These are phyloP conservation scores for Sparus aurata DNA, from an alignment of 2,797 vertebrate species.

Conservation along the genomic window DNA sequence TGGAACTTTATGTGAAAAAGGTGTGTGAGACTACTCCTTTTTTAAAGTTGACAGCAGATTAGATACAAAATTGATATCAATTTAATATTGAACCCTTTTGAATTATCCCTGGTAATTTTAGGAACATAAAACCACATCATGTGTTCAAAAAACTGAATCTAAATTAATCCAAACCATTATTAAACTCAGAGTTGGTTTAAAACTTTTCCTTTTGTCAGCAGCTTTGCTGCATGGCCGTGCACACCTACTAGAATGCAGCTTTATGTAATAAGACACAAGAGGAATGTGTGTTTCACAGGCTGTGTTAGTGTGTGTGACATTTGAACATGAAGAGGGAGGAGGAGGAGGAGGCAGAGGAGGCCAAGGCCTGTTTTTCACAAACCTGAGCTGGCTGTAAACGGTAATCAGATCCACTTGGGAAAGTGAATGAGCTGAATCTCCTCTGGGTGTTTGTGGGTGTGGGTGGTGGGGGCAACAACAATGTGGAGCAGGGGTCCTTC, in stretches of 20 bases:
- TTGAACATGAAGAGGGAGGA: constrained; percentile 40
- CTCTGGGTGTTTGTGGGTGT: constrained; percentile 28
- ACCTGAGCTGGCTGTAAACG: constrained; percentile 64
- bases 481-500: constrained; percentile 19
- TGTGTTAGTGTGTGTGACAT: constrained; percentile 44
- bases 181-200: background rate
- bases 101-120: background rate
- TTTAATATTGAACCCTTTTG: background rate
- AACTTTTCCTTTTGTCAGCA: background rate
- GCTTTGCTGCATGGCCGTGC: background rate
- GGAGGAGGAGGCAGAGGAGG: constrained; percentile 16
- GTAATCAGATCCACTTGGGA: constrained; percentile 86
- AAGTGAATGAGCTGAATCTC: constrained; percentile 73
- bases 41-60: background rate
- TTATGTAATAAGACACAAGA: constrained; percentile 37
- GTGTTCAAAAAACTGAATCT: background rate
- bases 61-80: background rate
- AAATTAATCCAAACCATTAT: background rate
- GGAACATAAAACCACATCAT: background rate
- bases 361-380: constrained; percentile 70
- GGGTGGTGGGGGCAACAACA: constrained; percentile 35
- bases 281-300: constrained; percentile 49
- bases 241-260: constrained; percentile 1
- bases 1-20: background rate
- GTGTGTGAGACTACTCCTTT: background rate